Evolutionary conservation across 1,140 invertebrate species (phyloP).

Genomic region (Euura saliciscinereae): DNA sequence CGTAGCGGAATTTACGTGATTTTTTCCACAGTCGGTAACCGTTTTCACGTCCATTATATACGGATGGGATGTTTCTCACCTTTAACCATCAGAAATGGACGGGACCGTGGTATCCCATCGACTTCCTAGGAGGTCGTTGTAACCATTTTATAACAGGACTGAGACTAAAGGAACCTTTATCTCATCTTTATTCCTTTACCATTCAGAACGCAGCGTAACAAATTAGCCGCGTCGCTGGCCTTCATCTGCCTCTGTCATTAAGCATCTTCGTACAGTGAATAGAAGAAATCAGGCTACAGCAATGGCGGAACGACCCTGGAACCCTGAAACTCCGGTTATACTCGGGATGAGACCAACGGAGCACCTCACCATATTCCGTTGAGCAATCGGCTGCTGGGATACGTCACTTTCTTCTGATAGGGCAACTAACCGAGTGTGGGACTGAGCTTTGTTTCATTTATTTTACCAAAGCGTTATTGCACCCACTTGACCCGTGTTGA

Average conservation of each 20-base stretch:
- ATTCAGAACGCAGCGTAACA: slow-evolving; percentile 2
- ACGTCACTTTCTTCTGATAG: not conserved
- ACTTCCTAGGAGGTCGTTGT: slow-evolving; percentile 3
- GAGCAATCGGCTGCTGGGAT: not conserved
- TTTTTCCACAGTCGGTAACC: no score
- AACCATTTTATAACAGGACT: slow-evolving; percentile 5
- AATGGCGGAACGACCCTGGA: not conserved
- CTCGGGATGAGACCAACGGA: not conserved
- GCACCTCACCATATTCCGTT: not conserved
- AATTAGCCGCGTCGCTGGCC: slow-evolving; percentile 6
- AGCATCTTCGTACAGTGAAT: slow-evolving; percentile 1
- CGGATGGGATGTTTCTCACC: not conserved
- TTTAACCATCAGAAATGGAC: not conserved
- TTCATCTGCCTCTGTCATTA: slow-evolving; percentile 1
- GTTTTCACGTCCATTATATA: no score
- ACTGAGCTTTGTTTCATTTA: not conserved
- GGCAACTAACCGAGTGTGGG: not conserved
- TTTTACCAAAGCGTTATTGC: not conserved
- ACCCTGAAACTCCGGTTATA: not conserved
- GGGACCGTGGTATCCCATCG: not conserved
- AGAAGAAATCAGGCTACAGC: slow-evolving; percentile 3
- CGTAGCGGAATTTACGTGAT: no score
- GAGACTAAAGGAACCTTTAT: slow-evolving; percentile 7
- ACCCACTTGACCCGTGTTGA: not conserved
- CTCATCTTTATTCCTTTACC: not conserved